A percentile compares a stretch with the other conserved stretches of the same genome.
Evolutionary conservation across 1,140 invertebrate genomes (phyloP).

Genomic region (Diachasmimorpha longicaudata): DNA sequence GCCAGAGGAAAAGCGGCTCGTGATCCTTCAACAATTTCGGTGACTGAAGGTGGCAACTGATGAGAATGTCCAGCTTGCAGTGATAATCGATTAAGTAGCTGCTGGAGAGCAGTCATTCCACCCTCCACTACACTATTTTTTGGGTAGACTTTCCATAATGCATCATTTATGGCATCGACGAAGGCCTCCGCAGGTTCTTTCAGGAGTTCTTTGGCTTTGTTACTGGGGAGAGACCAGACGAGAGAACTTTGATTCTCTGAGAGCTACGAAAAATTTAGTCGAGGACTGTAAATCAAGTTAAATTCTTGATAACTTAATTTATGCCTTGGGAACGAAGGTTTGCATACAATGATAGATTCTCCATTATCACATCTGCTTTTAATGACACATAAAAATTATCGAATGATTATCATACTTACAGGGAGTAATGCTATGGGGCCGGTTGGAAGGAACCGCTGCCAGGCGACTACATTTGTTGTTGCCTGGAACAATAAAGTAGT

Average conservation of each 20-base stretch:
- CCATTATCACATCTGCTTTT: too few relatives aligned
- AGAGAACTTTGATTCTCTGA: slow-evolving; percentile 80
- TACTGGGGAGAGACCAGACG: slow-evolving; percentile 86
- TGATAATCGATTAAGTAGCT: slow-evolving; percentile 56
- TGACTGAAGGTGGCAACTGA: slow-evolving; percentile 81
- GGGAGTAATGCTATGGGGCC: slow-evolving; percentile 93
- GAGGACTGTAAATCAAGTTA: too few relatives aligned
- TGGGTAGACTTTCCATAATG: slow-evolving; percentile 78
- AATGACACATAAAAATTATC: too few relatives aligned
- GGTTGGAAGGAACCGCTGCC: slow-evolving; percentile 92
- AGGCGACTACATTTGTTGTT: slow-evolving; percentile 83
- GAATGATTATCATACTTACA: slow-evolving; percentile 60
- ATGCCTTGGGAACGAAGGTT: too few relatives aligned
- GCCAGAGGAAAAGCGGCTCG: slow-evolving; percentile 91
- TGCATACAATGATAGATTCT: too few relatives aligned
- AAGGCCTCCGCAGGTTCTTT: slow-evolving; percentile 79
- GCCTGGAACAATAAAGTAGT: slow-evolving; percentile 64
- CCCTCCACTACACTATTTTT: slow-evolving; percentile 65
- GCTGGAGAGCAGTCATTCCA: slow-evolving; percentile 65
- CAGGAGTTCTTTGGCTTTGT: slow-evolving; percentile 77
- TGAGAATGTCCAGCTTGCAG: slow-evolving; percentile 60
- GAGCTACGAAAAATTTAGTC: slow-evolving; percentile 63
- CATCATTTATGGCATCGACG: slow-evolving; percentile 87
- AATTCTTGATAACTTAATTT: too few relatives aligned
- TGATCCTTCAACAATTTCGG: slow-evolving; percentile 67